These are phyloP conservation scores for Crotalus helleri DNA, from an alignment of 2,113 vertebrate species.

Conservation along the genomic window DNA sequence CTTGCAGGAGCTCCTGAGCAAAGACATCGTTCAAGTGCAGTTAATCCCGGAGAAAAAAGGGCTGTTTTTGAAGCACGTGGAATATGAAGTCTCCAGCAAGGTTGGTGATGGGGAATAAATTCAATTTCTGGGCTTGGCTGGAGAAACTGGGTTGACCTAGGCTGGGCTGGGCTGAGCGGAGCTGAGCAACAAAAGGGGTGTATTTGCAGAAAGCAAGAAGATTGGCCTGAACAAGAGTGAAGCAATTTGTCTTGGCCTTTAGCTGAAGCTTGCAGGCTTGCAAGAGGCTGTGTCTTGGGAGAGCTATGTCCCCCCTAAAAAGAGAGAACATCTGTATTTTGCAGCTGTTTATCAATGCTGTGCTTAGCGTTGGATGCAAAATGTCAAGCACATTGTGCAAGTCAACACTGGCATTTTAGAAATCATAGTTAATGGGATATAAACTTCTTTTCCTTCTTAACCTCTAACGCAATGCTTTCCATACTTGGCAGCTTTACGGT, in stretches of 20 bases:
- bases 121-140: neutral
- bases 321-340: neutral
- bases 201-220: neutral
- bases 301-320: neutral
- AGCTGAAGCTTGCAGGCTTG: neutral
- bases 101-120: slow-evolving; percentile 28
- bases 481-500: neutral
- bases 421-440: neutral
- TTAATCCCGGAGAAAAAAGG: slow-evolving; percentile 97
- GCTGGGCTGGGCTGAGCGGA: neutral
- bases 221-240: neutral
- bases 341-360: neutral
- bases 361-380: neutral
- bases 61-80: slow-evolving; percentile 96
- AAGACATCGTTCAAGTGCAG: slow-evolving; percentile 85
- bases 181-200: neutral
- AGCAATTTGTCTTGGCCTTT: neutral
- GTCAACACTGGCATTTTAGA: neutral
- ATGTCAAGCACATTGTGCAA: neutral
- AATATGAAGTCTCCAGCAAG: slow-evolving; percentile 94
- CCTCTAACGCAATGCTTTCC: neutral
- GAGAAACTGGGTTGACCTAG: neutral
- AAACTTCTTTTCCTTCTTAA: neutral
- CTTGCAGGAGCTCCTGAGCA: slow-evolving; percentile 81
- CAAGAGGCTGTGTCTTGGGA: neutral